Evolutionary conservation across 2,888 invertebrate species (phyloP).

Genomic region (Neria commutata): DNA sequence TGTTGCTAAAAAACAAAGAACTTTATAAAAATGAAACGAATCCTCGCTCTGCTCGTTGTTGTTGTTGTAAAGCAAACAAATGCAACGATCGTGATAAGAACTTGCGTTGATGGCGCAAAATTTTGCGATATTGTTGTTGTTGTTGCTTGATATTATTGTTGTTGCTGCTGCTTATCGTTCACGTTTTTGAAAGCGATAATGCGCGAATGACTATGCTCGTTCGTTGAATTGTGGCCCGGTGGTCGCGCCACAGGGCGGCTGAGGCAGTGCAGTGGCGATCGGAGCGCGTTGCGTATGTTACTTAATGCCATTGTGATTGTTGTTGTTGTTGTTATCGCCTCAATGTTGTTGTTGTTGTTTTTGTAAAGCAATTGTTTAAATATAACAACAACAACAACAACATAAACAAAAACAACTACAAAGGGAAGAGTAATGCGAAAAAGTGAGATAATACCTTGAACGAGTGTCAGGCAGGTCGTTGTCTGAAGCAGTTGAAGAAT

Average conservation of each 20-base stretch:
- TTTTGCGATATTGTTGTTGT: background rate
- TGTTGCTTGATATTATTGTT: slow-evolving; percentile 10
- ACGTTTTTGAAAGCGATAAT: slow-evolving; percentile 6
- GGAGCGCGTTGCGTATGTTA: slow-evolving; percentile 36
- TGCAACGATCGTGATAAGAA: background rate
- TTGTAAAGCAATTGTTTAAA: slow-evolving; percentile 12
- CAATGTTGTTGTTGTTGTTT: slow-evolving; percentile 7
- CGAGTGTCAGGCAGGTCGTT: slow-evolving; percentile 51
- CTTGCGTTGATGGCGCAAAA: background rate
- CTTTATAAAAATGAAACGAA: too few species aligned
- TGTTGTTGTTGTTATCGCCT: slow-evolving; percentile 31
- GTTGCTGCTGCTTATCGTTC: slow-evolving; percentile 4
- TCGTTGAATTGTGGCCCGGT: background rate
- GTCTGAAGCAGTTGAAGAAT: slow-evolving; percentile 20
- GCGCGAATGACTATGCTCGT: background rate
- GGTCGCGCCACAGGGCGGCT: background rate
- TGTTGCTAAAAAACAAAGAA: too few species aligned
- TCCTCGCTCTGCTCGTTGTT: too few species aligned
- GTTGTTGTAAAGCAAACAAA: background rate
- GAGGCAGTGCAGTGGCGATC: background rate
- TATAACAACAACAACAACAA: slow-evolving; percentile 8
- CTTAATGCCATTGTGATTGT: slow-evolving; percentile 19
- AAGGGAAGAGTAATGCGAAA: slow-evolving; percentile 15
- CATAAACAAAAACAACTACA: slow-evolving; percentile 5
- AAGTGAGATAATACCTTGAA: slow-evolving; percentile 53